Evolutionary conservation across 2,113 vertebrate species (phyloP), one percentile per base, ranked within the genome.

Genomic region (Perca schrenkii): DNA sequence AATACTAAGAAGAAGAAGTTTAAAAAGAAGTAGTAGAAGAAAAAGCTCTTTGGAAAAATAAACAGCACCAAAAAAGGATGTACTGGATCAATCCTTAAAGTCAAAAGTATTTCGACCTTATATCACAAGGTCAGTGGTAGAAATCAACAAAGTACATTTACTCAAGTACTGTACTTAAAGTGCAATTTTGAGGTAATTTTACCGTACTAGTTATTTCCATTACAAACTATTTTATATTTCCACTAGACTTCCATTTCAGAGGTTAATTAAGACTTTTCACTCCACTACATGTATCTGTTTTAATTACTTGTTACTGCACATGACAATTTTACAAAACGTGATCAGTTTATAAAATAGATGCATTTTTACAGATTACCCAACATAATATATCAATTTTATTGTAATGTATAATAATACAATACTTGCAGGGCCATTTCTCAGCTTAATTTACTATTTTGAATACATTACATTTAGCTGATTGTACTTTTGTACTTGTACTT

Each of bases 11-110:
- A 16, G 7, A 31, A 58, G 25, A 43, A 11, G 40, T 43, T 40
- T 43, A 11, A 43, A 43, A 43, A 10, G 8, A 43, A 43, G 40
- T 10, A 49, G 46, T 19, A 8, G 14, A 47, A 3, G 16, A 56
- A 56, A 21, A 70, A 70, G 50, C 21, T 36, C 15, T 43, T 28
- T 72, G 21, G 52, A 19, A 34, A 56, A 70, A 71, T 43, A 57
- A 34, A 63, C 15, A 8, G 43, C 43, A 63, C 36, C 6, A 4
- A 15, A 53, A 47, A 40, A 56, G 3, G 1, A 46, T 21, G 11
- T 49, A 4, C 15, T 71, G 28, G 13, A 54, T 65, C 47, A 66
- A 69, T 36, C 36, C 49, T 31, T 34, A 61, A 54, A 54, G 22
- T 15, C 22, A 22, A 56, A 56, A 21, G 28, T 53, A 36, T 34